Evolutionary conservation across 2,113 vertebrate genomes (phyloP).

Genomic region (Psittacara wagleri): DNA sequence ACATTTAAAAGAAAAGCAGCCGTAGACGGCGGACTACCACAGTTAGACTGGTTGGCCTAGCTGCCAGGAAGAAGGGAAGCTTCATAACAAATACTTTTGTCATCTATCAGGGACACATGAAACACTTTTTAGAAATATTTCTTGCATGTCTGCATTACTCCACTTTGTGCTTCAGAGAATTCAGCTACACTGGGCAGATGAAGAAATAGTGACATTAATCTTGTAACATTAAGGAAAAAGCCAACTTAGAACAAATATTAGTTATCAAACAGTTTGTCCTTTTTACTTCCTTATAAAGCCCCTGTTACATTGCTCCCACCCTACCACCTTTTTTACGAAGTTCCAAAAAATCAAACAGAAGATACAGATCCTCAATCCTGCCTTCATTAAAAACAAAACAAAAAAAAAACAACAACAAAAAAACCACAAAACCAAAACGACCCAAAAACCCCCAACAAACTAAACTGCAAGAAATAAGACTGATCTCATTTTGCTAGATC

Average conservation of each 20-base stretch:
- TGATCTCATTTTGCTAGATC: background rate
- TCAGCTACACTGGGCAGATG: background rate
- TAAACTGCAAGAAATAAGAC: background rate
- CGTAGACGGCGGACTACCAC: background rate
- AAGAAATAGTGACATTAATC: background rate
- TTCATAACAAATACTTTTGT: background rate
- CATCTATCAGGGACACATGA: background rate
- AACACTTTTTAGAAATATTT: background rate
- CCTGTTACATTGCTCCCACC: background rate
- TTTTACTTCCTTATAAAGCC: background rate
- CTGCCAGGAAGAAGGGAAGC: background rate
- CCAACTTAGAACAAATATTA: background rate
- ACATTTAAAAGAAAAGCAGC: background rate
- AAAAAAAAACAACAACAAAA: background rate
- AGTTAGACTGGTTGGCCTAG: background rate
- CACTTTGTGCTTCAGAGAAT: background rate
- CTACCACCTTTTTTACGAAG: background rate
- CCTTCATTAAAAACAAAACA: background rate
- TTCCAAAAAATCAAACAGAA: background rate
- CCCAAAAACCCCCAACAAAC: too few species aligned
- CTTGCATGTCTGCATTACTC: background rate
- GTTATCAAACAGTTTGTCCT: background rate
- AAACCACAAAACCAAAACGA: too few species aligned
- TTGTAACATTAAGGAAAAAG: background rate
- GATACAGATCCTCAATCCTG: background rate